Conservation (phyloP, 2,113 vertebrate genomes). For the Tachycineta bicolor region DNA sequence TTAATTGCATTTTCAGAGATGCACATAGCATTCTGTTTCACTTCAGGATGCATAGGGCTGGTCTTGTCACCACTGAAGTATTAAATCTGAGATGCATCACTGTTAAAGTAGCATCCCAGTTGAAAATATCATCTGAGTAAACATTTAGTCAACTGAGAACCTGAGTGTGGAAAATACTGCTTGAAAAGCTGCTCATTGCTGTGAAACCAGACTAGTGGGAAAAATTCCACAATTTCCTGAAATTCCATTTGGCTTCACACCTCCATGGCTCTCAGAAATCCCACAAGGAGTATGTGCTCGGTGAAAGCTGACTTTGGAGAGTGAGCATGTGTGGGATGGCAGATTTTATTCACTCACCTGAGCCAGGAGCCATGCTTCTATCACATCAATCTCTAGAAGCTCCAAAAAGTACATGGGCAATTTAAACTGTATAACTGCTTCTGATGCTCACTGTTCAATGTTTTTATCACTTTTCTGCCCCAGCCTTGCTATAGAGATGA, state of each 20-base stretch:
- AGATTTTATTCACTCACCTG: not conserved
- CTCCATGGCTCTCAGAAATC: not conserved
- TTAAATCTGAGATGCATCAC: slow-evolving; percentile 64
- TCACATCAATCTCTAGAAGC: not conserved
- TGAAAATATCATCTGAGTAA: slow-evolving; percentile 79
- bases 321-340: not conserved
- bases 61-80: slow-evolving; percentile 27
- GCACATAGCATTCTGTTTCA: slow-evolving; percentile 74
- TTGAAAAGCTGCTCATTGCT: not conserved
- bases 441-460: not conserved
- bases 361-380: rapidly evolving
- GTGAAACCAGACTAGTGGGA: not conserved
- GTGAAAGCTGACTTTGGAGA: not conserved
- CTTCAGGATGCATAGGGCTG: slow-evolving; percentile 72
- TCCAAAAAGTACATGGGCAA: not conserved
- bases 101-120: slow-evolving; percentile 78
- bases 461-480: not conserved
- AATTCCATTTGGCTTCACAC: not conserved
- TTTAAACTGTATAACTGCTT: not conserved
- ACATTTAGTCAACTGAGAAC: slow-evolving; percentile 68
- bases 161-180: not conserved
- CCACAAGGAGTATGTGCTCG: not conserved
- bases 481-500: not conserved
- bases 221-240: not conserved
- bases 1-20: slow-evolving; percentile 83